These are phyloP conservation scores for Natator depressus DNA, from an alignment of 2,113 vertebrate genomes.

Conservation along the genomic window DNA sequence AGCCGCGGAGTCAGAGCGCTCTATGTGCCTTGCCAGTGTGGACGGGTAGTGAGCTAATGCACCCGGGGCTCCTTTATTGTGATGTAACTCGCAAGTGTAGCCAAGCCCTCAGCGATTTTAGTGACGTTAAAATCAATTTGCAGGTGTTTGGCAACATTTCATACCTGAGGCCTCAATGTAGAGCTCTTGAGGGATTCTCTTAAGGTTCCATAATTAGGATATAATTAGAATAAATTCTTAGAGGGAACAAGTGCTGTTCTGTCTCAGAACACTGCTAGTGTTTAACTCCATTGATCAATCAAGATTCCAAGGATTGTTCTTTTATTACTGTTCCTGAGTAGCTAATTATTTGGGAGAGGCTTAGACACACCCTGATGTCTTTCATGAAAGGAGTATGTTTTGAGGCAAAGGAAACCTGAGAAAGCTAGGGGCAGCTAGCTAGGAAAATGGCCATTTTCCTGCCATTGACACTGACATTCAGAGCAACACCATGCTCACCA, in stretches of 20 bases:
- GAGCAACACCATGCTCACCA: not conserved
- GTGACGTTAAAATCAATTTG: conserved; percentile 28
- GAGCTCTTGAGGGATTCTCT: conserved; percentile 39
- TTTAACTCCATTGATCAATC: not conserved
- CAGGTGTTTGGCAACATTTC: not conserved
- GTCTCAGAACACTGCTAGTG: not conserved
- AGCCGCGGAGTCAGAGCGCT: no score
- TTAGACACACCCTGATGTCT: not conserved
- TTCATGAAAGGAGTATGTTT: not conserved
- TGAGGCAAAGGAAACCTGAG: not conserved
- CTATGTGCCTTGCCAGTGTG: no score
- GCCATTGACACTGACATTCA: not conserved
- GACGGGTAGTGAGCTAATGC: no score
- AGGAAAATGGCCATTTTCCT: not conserved
- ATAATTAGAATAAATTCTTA: conserved; percentile 45
- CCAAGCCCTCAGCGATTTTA: not conserved
- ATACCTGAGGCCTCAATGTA: not conserved
- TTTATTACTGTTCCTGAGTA: not conserved
- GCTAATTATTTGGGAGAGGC: not conserved
- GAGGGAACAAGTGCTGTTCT: conserved; percentile 5
- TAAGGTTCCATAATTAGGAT: conserved; percentile 35
- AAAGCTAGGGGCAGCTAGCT: not conserved
- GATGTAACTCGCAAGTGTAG: no score
- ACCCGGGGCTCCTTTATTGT: no score
- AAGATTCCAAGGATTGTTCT: rapidly evolving